phyloP scores from a whole-genome alignment of 1,140 invertebrate genomes.

The Drosophila truncata region DNA sequence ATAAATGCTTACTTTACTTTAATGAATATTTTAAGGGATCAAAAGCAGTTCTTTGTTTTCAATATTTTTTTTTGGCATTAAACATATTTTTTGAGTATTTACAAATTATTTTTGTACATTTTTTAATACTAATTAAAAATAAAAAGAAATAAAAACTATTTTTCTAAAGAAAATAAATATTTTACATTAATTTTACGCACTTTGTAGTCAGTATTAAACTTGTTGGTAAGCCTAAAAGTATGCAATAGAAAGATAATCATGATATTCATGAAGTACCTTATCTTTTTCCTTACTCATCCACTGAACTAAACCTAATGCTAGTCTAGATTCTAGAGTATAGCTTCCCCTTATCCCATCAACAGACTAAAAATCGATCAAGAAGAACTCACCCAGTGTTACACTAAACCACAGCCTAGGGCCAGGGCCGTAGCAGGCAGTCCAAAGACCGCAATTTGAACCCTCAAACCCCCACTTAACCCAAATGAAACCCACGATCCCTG shows the following conservation, averaged over 20 bases:
- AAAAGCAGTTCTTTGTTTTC: too few species aligned
- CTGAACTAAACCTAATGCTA: background rate
- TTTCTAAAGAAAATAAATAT: background rate
- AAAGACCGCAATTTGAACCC: conserved; percentile 32
- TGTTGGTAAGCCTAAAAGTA: background rate
- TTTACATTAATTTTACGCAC: background rate
- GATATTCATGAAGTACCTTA: rapidly evolving
- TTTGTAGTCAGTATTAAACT: too few species aligned
- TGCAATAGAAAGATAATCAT: background rate
- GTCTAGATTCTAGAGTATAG: background rate
- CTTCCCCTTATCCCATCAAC: background rate
- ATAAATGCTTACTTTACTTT: too few species aligned
- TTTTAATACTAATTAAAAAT: too few species aligned
- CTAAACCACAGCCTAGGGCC: conserved; percentile 42
- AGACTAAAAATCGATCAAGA: conserved; percentile 2
- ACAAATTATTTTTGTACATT: too few species aligned
- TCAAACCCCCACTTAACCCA: conserved; percentile 54
- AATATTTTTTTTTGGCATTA: too few species aligned
- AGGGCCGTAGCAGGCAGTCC: conserved; percentile 1
- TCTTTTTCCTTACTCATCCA: too few species aligned
- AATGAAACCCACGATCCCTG: conserved; percentile 38
- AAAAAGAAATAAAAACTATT: too few species aligned
- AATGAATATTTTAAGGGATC: too few species aligned
- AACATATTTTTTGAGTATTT: too few species aligned
- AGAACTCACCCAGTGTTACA: conserved; percentile 17